Percentiles rank a stretch among this genome's conserved stretches.
phyloP scores from a whole-genome alignment of 23 tunicate genomes.

The Trididemnum clinides region DNA sequence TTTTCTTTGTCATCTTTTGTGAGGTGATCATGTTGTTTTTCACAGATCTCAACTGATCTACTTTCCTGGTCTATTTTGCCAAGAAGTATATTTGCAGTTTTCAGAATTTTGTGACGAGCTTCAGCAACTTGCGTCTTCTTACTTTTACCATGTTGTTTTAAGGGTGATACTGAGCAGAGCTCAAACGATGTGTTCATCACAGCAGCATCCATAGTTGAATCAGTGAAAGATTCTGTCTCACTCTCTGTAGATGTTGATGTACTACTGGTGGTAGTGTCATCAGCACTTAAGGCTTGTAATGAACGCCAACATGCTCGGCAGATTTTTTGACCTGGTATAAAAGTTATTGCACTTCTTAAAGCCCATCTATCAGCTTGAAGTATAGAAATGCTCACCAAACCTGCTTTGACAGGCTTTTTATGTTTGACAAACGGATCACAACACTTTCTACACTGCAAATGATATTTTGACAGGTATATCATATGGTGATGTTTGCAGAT shows the following conservation, averaged over 20 bases:
- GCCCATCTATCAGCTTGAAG: too few species aligned
- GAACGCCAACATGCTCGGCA: conserved; percentile 26
- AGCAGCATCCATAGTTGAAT: conserved; percentile 19
- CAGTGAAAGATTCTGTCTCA: conserved; percentile 17
- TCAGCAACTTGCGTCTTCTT: conserved; percentile 36
- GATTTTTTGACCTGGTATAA: conserved; percentile 33
- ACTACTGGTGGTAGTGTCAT: conserved; percentile 16
- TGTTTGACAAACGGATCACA: too few species aligned
- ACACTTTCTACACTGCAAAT: too few species aligned
- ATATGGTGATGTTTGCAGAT: too few species aligned
- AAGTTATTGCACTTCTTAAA: too few species aligned
- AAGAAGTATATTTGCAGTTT: conserved; percentile 13
- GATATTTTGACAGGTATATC: too few species aligned
- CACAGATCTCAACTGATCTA: conserved; percentile 7
- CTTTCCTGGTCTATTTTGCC: conserved; percentile 25
- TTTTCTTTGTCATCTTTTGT: conserved; percentile 28
- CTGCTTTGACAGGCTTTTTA: too few species aligned
- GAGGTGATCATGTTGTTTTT: neutral
- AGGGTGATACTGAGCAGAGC: conserved; percentile 26
- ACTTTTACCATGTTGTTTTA: conserved; percentile 32
- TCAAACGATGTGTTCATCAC: conserved; percentile 19
- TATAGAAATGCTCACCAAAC: too few species aligned
- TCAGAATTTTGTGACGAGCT: conserved; percentile 32
- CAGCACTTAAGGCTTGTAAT: conserved; percentile 14
- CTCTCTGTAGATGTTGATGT: conserved; percentile 27